Base-by-base conservation (phyloP, 2,113 vertebrate species). In the Pomatorhinus ruficollis region DNA sequence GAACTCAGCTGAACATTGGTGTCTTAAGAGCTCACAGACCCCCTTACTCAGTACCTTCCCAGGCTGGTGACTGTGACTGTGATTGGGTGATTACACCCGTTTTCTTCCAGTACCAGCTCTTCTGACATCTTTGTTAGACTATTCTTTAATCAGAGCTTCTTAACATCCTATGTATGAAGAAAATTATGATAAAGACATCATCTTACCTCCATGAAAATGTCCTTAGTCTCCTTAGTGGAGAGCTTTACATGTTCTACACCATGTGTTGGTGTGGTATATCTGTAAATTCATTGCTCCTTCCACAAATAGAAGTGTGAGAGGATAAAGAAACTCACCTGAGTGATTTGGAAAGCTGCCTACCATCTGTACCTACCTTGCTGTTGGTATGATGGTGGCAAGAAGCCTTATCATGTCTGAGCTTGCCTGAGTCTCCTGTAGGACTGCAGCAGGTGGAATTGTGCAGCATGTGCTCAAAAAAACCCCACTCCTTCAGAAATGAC, bases 341-440 rank as follows among this genome's bases (percentile, higher is more conserved):
- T 63, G 71, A 66, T 89, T 74, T 83, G 95, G 93, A 86, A 83
- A 93, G 80, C 64, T 89, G 68, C 86, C 79, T 90, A 28, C 68
- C 76, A 63, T 96, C 76, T 92, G 79, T 89, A 31, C 79, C 35
- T 89, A 59, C 39, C 39, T 93, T 90, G 30, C 56, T 74, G 15
- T 54, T 80, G 42, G 35, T 66, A 7, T 52, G 76, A 61, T 61
- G 87, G 44, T 87, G 61, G 90, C 66, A 72, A 72, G 53, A 88
- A 82, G 49, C 49, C 49, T 76, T 75, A 47, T 30, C 40, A 27
- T 39, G 15, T 59, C 76, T 88, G 27, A 89, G 27, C 60, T 71
- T 0, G 1, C 60, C 31, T 91, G 61, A 24, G 30, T 86, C 68
- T 96, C 89, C 86, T 70, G 44, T 74, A 64, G 63, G 80, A 71